A percentile compares a stretch with the other conserved stretches of the same genome.
These are phyloP conservation scores for Marisa cornuarietis DNA, from an alignment of 1,140 invertebrate genomes.

Conservation along the genomic window DNA sequence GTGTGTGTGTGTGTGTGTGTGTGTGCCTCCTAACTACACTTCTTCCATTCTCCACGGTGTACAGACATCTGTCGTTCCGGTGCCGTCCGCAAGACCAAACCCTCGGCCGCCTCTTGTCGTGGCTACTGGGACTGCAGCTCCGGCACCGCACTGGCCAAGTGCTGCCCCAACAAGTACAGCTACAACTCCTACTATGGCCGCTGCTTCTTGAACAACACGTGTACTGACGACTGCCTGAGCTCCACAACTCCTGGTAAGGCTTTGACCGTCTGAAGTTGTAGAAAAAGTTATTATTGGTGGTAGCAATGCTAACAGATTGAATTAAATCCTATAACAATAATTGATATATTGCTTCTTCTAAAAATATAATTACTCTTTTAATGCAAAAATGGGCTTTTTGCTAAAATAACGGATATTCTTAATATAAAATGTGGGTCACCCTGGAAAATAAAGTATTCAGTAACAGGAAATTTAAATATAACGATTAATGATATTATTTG, in stretches of 20 bases:
- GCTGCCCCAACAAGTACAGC: slow-evolving; percentile 23
- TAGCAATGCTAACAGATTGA: background rate
- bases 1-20: slow-evolving; percentile 8
- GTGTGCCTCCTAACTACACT: background rate
- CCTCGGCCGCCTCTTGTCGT: slow-evolving; percentile 14
- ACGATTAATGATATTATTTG: too few relatives aligned
- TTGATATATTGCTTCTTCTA: too few relatives aligned
- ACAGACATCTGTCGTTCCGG: slow-evolving; percentile 3
- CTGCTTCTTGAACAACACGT: slow-evolving; percentile 13
- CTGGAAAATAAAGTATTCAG: too few relatives aligned
- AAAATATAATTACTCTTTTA: too few relatives aligned
- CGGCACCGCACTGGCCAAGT: slow-evolving; percentile 17
- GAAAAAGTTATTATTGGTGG: background rate
- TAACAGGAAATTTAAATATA: too few relatives aligned
- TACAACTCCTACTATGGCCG: slow-evolving; percentile 17
- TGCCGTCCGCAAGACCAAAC: background rate
- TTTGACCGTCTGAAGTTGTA: background rate
- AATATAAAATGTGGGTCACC: too few relatives aligned
- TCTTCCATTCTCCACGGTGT: background rate
- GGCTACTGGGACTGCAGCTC: slow-evolving; percentile 33
- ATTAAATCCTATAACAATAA: too few relatives aligned
- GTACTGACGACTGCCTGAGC: slow-evolving; percentile 1
- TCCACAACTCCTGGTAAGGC: background rate
- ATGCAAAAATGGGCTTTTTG: too few relatives aligned
- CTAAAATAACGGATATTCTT: too few relatives aligned